Evolutionary conservation across 1,140 invertebrate species (phyloP).

Genomic region (Frieseomelitta varia): DNA sequence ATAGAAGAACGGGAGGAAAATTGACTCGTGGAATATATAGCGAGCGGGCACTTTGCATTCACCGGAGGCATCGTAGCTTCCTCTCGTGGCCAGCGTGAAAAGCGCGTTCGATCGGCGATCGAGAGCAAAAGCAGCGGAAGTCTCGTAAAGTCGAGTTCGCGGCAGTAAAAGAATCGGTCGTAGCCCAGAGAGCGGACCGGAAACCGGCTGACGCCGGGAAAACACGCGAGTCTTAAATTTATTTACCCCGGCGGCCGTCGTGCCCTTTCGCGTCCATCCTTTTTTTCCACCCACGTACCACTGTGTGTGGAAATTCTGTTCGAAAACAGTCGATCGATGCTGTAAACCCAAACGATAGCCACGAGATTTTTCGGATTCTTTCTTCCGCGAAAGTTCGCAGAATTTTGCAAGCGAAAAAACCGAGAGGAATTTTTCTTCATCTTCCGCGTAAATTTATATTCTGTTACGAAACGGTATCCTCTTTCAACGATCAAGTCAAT

Average conservation of each 20-base stretch:
- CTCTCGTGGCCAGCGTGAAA: not conserved
- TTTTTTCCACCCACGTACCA: not conserved
- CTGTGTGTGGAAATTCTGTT: conserved; percentile 12
- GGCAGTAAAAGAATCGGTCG: conserved; percentile 35
- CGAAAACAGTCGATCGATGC: not conserved
- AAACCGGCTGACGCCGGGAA: conserved; percentile 24
- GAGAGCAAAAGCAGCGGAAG: not conserved
- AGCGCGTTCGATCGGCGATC: conserved; percentile 41
- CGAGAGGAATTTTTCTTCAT: no score
- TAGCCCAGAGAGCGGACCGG: not conserved
- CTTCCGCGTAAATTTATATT: no score
- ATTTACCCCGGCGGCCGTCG: conserved; percentile 11
- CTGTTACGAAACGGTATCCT: no score
- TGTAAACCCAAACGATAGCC: no score
- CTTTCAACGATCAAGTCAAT: no score
- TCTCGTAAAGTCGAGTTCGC: conserved; percentile 22
- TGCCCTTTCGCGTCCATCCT: not conserved
- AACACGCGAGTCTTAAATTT: conserved; percentile 33
- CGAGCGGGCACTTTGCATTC: conserved; percentile 30
- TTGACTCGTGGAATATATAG: not conserved
- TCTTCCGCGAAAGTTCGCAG: not conserved
- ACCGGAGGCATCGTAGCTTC: not conserved
- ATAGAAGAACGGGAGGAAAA: conserved; percentile 19
- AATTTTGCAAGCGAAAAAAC: no score
- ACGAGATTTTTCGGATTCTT: not conserved